Percentiles rank a stretch among this genome's conserved stretches.
Evolutionary conservation across 1,140 invertebrate species (phyloP).

Genomic region (Frieseomelitta varia): DNA sequence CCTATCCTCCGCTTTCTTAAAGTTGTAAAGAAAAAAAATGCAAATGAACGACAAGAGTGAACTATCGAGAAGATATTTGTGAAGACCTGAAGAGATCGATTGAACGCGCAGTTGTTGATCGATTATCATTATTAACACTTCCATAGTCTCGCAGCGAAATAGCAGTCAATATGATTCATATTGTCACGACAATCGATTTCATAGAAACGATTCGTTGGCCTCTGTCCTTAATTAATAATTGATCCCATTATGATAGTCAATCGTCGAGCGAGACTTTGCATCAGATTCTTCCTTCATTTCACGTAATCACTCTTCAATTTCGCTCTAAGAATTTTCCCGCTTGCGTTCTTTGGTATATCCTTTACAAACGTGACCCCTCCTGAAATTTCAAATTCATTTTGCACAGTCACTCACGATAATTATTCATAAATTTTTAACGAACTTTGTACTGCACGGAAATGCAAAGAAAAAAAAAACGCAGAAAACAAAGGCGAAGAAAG

Average conservation of each 20-base stretch:
- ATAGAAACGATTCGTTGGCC: neutral
- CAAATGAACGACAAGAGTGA: neutral
- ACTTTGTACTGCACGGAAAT: neutral
- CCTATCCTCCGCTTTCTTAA: neutral
- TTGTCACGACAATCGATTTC: neutral
- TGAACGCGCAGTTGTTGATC: neutral
- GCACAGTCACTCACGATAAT: no score
- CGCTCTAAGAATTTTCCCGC: constrained; percentile 86
- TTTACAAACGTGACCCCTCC: constrained; percentile 83
- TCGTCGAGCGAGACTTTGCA: neutral
- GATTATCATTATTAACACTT: neutral
- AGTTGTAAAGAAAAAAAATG: no score
- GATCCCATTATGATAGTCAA: constrained; percentile 1
- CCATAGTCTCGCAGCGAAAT: neutral
- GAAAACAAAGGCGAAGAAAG: neutral
- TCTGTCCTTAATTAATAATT: neutral
- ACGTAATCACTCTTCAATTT: constrained; percentile 77
- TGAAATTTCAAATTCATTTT: constrained; percentile 30
- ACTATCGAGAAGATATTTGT: neutral
- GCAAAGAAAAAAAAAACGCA: neutral
- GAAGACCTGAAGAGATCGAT: neutral
- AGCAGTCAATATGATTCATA: neutral
- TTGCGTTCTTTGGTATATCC: constrained; percentile 85
- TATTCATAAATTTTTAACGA: neutral
- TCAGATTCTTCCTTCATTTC: neutral